phyloP scores from a whole-genome alignment of 2,797 vertebrate genomes.

The Bradypodion pumilum region DNA sequence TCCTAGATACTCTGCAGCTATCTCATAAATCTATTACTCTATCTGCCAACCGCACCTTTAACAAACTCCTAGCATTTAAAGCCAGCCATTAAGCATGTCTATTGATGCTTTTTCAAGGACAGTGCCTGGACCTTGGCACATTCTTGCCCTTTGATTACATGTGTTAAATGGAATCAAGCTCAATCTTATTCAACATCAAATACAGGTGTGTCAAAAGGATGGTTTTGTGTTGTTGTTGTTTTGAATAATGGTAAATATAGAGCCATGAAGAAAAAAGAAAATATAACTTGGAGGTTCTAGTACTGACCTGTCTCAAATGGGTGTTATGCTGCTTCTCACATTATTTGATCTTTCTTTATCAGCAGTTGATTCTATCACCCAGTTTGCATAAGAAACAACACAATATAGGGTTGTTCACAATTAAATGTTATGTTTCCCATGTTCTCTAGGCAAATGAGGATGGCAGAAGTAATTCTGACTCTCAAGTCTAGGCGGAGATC shows the following conservation, averaged over 20 bases:
- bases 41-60: conserved; percentile 20
- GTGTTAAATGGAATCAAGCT: neutral
- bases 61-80: conserved; percentile 27
- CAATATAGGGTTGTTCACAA: conserved; percentile 24
- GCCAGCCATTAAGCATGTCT: conserved; percentile 20
- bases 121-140: neutral
- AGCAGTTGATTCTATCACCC: conserved; percentile 35
- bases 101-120: no score
- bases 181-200: conserved; percentile 18
- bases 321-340: conserved; percentile 35
- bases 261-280: conserved; percentile 5
- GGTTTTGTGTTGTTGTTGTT: neutral
- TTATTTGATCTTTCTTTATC: conserved; percentile 37
- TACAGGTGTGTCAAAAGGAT: neutral
- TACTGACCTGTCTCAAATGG: conserved; percentile 30
- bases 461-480: no score
- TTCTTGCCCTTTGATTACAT: conserved; percentile 29
- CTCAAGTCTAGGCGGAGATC: no score
- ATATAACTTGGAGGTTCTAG: conserved; percentile 15
- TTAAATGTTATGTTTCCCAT: neutral
- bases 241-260: neutral
- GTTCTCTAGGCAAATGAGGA: no score
- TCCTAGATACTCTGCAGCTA: conserved; percentile 18
- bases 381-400: conserved; percentile 31
- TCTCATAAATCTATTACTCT: conserved; percentile 24